phyloP scores from a whole-genome alignment of 2,888 invertebrate species.

The Eupithecia abbreviata region DNA sequence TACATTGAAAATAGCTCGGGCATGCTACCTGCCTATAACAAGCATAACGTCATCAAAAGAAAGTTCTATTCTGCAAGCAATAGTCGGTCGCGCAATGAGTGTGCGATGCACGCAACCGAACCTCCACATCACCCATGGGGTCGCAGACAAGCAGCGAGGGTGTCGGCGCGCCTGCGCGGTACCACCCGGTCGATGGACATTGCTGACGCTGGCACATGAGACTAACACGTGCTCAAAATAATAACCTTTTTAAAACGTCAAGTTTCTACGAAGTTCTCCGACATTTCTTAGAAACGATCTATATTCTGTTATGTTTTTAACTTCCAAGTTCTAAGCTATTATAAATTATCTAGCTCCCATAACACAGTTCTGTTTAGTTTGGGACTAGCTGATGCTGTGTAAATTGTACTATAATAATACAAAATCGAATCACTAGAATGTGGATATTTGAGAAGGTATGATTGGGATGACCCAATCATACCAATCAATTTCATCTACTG shows the following conservation, averaged over 20 bases:
- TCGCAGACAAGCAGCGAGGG: conserved; percentile 59
- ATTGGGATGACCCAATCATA: no score
- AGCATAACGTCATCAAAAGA: conserved; percentile 16
- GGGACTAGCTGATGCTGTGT: not conserved
- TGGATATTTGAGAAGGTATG: no score
- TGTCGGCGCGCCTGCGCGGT: conserved; percentile 71
- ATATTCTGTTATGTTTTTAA: not conserved
- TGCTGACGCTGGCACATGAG: conserved; percentile 68
- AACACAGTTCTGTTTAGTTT: not conserved
- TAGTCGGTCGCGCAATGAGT: conserved; percentile 27
- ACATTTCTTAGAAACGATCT: not conserved
- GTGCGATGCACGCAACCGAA: conserved; percentile 53
- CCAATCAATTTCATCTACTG: no score
- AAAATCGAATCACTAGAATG: no score
- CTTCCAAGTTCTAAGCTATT: not conserved
- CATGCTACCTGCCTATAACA: not conserved
- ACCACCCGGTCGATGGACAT: conserved; percentile 65
- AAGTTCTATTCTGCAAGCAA: conserved; percentile 37
- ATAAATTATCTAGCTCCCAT: not conserved
- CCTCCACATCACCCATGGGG: conserved; percentile 46
- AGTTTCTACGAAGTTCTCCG: not conserved
- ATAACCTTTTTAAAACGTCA: conserved; percentile 21
- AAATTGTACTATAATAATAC: not conserved
- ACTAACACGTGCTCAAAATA: conserved; percentile 67
- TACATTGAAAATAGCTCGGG: not conserved